Percentiles rank a stretch among this genome's conserved stretches.
Evolutionary conservation across 1,140 invertebrate genomes (phyloP).

Genomic region (Pachypeltis micranthus): DNA sequence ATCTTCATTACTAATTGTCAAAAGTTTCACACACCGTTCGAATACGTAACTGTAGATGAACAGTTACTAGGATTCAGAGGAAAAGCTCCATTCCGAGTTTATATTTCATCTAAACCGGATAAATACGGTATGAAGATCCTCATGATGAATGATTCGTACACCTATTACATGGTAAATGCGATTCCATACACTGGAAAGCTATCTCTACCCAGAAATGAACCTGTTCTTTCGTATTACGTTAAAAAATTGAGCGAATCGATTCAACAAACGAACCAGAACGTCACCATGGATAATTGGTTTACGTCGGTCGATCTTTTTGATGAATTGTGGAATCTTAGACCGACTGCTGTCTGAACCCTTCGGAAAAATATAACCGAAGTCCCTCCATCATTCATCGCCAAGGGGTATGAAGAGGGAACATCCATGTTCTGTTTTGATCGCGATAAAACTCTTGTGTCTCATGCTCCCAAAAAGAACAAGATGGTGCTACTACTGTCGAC

Average conservation of each 20-base stretch:
- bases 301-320: constrained; percentile 18
- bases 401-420: constrained; percentile 11
- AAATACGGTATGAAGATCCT: constrained; percentile 39
- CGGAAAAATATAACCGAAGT: constrained; percentile 23
- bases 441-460: constrained; percentile 31
- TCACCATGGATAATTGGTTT: constrained; percentile 28
- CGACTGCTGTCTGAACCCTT: constrained; percentile 23
- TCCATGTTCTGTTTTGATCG: constrained; percentile 29
- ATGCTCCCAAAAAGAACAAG: no score
- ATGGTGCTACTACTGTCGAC: constrained; percentile 28
- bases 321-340: constrained; percentile 16
- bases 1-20: constrained; percentile 17
- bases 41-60: constrained; percentile 19
- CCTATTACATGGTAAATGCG: constrained; percentile 31
- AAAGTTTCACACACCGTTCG: constrained; percentile 16
- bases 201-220: constrained; percentile 5
- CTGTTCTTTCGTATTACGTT: background rate
- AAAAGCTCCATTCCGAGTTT: constrained; percentile 31
- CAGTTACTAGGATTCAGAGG: constrained; percentile 11
- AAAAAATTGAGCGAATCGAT: constrained; percentile 20
- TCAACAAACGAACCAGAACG: constrained; percentile 17
- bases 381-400: constrained; percentile 13
- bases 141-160: constrained; percentile 30
- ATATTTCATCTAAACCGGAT: constrained; percentile 38
- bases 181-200: constrained; percentile 34